Conservation (phyloP, 37 sponge, comb jelly and placozoan genomes). For the Beroe forskalii region DNA sequence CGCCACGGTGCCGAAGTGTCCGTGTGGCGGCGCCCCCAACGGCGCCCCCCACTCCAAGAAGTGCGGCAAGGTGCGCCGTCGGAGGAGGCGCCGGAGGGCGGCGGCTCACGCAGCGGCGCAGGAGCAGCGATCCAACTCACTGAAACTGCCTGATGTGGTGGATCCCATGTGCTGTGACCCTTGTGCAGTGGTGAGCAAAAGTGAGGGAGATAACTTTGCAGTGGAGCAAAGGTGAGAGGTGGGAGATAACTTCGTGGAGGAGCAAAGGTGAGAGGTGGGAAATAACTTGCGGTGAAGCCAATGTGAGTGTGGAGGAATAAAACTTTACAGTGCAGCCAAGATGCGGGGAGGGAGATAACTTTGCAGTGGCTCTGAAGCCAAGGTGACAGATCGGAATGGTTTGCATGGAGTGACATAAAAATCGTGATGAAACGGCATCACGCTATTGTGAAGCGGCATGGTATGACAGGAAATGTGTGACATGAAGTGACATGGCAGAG, state of each 20-base stretch:
- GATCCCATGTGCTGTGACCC: slow-evolving; percentile 8
- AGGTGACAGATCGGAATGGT: too few species aligned
- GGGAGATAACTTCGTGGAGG: not conserved
- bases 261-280: not conserved
- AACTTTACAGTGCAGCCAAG: too few species aligned
- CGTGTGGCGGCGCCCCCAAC: not conserved
- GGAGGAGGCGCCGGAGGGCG: not conserved
- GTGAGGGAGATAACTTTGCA: not conserved
- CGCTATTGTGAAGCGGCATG: too few species aligned
- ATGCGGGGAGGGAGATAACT: too few species aligned
- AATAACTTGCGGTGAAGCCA: not conserved
- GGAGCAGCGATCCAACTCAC: not conserved
- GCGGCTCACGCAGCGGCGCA: not conserved
- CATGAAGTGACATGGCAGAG: too few species aligned
- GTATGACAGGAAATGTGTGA: too few species aligned
- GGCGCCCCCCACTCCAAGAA: not conserved
- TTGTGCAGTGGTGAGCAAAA: too few species aligned
- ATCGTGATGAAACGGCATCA: too few species aligned
- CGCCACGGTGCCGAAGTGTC: not conserved
- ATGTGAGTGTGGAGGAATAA: not conserved
- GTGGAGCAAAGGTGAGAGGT: not conserved
- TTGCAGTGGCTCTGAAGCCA: too few species aligned
- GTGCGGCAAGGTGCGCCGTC: not conserved
- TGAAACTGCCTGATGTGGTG: slow-evolving; percentile 24
- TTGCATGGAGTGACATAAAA: too few species aligned